Conservation (phyloP, 2,888 invertebrate genomes). For the Nymphalis c-album region DNA sequence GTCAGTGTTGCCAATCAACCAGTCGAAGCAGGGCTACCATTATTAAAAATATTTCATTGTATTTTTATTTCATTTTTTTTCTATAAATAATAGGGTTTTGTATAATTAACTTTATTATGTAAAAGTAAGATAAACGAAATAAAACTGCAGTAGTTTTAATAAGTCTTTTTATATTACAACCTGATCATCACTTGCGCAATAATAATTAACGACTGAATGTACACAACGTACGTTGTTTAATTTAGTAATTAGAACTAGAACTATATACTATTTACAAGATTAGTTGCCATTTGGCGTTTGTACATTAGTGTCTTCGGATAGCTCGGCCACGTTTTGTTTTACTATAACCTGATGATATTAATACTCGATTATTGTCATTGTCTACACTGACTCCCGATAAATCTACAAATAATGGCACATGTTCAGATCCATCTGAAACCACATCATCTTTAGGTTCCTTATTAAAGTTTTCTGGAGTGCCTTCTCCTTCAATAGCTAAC, state of each 20-base stretch:
- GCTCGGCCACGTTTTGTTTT: slow-evolving; percentile 78
- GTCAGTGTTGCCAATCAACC: slow-evolving; percentile 49
- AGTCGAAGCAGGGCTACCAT: slow-evolving; percentile 34
- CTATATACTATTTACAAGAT: slow-evolving; percentile 75
- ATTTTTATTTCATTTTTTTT: too few species aligned
- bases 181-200: slow-evolving; percentile 75
- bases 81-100: too few species aligned
- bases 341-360: slow-evolving; percentile 78
- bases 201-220: slow-evolving; percentile 65
- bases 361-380: slow-evolving; percentile 66
- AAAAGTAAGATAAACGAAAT: slow-evolving; percentile 21
- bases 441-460: slow-evolving; percentile 54
- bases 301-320: slow-evolving; percentile 66
- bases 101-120: too few species aligned
- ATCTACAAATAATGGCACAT: slow-evolving; percentile 79
- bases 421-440: slow-evolving; percentile 69
- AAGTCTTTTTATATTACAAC: slow-evolving; percentile 76
- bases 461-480: slow-evolving; percentile 68
- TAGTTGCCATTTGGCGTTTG: slow-evolving; percentile 51
- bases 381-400: slow-evolving; percentile 71
- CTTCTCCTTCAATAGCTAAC: slow-evolving; percentile 78
- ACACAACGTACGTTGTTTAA: slow-evolving; percentile 69
- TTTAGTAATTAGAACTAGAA: slow-evolving; percentile 77
- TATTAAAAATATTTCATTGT: slow-evolving; percentile 10
- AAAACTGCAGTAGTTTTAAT: slow-evolving; percentile 45